Percentiles rank a stretch among this genome's conserved stretches.
These are phyloP conservation scores for Anas platyrhynchos DNA, from an alignment of 2,113 vertebrate genomes.

Conservation along the genomic window DNA sequence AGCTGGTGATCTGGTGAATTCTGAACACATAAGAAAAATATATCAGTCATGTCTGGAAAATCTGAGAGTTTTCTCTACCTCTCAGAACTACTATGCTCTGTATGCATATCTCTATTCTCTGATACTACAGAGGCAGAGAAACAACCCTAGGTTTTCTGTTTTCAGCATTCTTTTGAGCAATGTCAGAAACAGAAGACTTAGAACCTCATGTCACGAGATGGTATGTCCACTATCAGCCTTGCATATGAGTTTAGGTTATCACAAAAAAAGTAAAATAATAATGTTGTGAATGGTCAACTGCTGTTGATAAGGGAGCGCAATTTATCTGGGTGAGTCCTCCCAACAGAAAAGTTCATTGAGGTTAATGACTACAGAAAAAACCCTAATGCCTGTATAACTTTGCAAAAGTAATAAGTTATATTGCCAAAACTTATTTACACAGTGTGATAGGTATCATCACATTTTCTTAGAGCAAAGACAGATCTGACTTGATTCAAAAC, in stretches of 20 bases:
- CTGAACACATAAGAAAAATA: neutral
- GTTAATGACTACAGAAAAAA: neutral
- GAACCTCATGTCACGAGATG: neutral
- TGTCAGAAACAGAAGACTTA: neutral
- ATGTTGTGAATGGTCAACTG: neutral
- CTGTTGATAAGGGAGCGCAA: neutral
- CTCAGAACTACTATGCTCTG: neutral
- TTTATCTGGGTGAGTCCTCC: neutral
- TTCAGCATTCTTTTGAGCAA: neutral
- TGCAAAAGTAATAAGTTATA: neutral
- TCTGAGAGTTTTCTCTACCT: neutral
- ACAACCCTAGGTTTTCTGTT: neutral
- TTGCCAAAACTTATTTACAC: neutral
- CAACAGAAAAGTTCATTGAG: neutral
- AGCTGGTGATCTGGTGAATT: neutral
- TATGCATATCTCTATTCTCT: neutral
- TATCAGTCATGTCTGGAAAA: neutral
- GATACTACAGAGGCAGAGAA: neutral
- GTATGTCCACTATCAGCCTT: neutral
- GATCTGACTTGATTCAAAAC: neutral
- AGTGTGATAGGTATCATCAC: neutral
- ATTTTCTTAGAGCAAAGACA: neutral
- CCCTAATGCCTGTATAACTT: neutral
- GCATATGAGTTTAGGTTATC: neutral
- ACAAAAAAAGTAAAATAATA: neutral